Evolutionary conservation across 2,797 vertebrate genomes (phyloP).

Genomic region (Percopsis omiscomaycus): DNA sequence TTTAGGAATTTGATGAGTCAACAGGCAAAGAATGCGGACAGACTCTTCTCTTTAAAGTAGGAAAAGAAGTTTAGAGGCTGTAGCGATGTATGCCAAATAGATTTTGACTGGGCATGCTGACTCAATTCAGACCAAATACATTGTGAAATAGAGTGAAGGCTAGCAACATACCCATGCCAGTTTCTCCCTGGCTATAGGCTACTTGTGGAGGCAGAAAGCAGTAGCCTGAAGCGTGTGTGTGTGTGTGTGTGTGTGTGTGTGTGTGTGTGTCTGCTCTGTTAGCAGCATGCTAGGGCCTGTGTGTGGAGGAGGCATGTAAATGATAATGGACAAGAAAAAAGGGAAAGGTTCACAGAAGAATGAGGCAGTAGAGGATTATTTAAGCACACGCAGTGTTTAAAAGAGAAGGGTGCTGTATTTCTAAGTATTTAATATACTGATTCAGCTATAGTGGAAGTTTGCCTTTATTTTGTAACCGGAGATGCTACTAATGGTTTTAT

Average conservation of each 20-base stretch:
- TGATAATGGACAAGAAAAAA: conserved; percentile 19
- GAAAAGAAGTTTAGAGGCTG: neutral
- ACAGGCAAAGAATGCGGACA: conserved; percentile 43
- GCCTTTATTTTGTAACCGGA: too few relatives aligned
- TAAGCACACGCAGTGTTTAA: neutral
- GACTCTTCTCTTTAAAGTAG: conserved; percentile 18
- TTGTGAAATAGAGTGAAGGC: conserved; percentile 29
- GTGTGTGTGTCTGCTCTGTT: conserved; percentile 7
- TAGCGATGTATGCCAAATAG: conserved; percentile 10
- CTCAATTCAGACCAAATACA: conserved; percentile 34
- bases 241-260: conserved; percentile 19
- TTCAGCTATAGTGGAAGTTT: too few relatives aligned
- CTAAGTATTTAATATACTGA: too few relatives aligned
- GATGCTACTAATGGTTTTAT: too few relatives aligned
- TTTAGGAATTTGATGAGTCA: conserved; percentile 54
- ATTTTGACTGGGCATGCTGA: conserved; percentile 24
- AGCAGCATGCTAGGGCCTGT: conserved; percentile 61
- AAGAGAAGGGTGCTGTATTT: too few relatives aligned
- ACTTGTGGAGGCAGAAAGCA: conserved; percentile 47
- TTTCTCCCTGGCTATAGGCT: conserved; percentile 28
- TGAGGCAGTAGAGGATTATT: neutral
- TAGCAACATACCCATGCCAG: conserved; percentile 34
- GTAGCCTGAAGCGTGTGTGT: conserved; percentile 55
- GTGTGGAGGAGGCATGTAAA: conserved; percentile 25
- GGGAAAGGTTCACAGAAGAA: conserved; percentile 16